Evolutionary conservation across 2,797 vertebrate species (phyloP).

Genomic region (Melanogrammus aeglefinus): DNA sequence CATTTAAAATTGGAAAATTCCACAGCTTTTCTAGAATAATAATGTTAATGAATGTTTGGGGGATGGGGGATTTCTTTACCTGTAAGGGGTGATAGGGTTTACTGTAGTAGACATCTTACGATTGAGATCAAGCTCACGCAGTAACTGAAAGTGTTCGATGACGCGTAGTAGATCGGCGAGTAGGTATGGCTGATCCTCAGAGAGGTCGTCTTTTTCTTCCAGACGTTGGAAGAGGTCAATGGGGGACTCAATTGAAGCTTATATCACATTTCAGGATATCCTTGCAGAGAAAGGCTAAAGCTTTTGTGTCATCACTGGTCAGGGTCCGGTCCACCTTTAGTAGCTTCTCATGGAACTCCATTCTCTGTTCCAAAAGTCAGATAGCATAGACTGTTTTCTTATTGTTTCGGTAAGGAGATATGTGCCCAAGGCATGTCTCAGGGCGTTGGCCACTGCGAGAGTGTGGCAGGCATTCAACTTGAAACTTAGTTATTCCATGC

Average conservation of each 20-base stretch:
- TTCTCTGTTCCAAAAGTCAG: slow-evolving; percentile 29
- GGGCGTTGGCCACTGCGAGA: too few species aligned
- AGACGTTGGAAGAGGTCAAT: slow-evolving; percentile 59
- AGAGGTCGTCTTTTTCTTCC: slow-evolving; percentile 40
- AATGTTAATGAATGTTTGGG: background rate
- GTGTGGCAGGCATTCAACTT: too few species aligned
- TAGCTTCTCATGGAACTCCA: slow-evolving; percentile 63
- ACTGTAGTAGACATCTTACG: fast-evolving
- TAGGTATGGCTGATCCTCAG: slow-evolving; percentile 43
- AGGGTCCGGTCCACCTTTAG: slow-evolving; percentile 43
- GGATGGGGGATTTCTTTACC: slow-evolving; percentile 43
- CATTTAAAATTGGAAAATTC: background rate
- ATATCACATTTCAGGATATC: slow-evolving; percentile 54
- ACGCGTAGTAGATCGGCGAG: slow-evolving; percentile 64
- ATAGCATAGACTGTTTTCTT: too few species aligned
- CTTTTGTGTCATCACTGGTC: slow-evolving; percentile 36
- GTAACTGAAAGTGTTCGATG: slow-evolving; percentile 39
- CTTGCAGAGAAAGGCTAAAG: slow-evolving; percentile 67
- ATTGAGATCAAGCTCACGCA: slow-evolving; percentile 3
- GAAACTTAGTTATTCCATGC: too few species aligned
- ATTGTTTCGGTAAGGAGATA: too few species aligned
- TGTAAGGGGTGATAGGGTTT: slow-evolving; percentile 57
- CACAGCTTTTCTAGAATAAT: background rate
- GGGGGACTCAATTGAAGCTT: slow-evolving; percentile 28
- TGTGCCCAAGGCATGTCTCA: too few species aligned